Evolutionary conservation across 2,113 vertebrate species (phyloP).

Genomic region (Girardinichthys multiradiatus): DNA sequence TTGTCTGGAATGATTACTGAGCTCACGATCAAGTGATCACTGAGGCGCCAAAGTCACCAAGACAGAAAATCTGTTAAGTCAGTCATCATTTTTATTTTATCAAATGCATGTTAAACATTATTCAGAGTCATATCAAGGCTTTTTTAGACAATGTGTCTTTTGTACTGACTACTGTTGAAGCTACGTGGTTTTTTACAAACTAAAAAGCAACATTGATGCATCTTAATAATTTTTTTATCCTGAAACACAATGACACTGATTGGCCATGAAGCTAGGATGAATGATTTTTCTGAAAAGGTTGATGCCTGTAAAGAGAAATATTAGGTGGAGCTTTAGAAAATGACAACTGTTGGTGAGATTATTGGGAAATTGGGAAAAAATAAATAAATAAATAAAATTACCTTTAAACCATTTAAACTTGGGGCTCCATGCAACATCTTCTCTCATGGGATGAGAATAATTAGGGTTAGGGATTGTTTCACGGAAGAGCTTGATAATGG

Average conservation of each 20-base stretch:
- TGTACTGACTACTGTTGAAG: slow-evolving; percentile 1
- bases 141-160: neutral
- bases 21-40: slow-evolving; percentile 24
- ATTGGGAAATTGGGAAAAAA: too few relatives aligned
- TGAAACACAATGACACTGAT: neutral
- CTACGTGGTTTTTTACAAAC: neutral
- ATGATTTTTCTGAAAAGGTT: slow-evolving; percentile 13
- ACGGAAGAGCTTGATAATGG: too few relatives aligned
- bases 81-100: slow-evolving; percentile 3
- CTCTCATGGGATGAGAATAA: too few relatives aligned
- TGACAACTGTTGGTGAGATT: too few relatives aligned
- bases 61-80: slow-evolving; percentile 41
- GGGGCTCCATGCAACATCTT: too few relatives aligned
- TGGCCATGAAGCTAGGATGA: neutral
- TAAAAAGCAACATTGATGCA: neutral
- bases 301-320: slow-evolving; percentile 18
- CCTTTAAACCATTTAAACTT: too few relatives aligned
- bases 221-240: neutral
- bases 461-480: too few relatives aligned
- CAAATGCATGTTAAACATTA: slow-evolving; percentile 19
- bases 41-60: slow-evolving; percentile 21
- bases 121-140: neutral
- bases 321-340: slow-evolving; percentile 38
- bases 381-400: too few relatives aligned
- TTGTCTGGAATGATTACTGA: slow-evolving; percentile 38